Base-by-base conservation (phyloP, 2,888 invertebrate genomes). In the Agriopis aurantiaria region DNA sequence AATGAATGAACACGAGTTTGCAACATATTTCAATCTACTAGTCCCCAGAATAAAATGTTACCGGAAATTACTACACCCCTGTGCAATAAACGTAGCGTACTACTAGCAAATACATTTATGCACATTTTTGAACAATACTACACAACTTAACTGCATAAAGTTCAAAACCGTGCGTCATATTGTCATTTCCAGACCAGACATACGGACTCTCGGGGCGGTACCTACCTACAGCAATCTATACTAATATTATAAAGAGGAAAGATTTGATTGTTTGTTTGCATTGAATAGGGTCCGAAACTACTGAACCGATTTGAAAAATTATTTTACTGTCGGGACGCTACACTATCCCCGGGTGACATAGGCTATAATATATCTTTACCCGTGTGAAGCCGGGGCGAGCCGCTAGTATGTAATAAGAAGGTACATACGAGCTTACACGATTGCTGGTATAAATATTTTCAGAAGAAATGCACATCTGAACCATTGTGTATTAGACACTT, bases 61-160 rank as follows among this genome's bases (percentile, higher is more conserved):
- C 84, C 86, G 91, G 90, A 91, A 91, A 92, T 91, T 88, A 91
- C 88, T 88, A 88, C 84, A 83, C 82, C 82, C 77, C 80, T 82
- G 80, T 77, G 80, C 84, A 84, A 83, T 80, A 82, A 46, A 65
- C 63, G 57, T 59, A 55, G 51, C 17, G 58, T 65, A 57, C 52
- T 67, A 53, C 62, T 62, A 40, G 56, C 51, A 60, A 40, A 45
- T 43, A 60, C 66, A 63, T 55, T 48, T n/a, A 23, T 40, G 9
- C n/a, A 52, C 41, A 14, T 23, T 12, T 49, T 62, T 68, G 49
- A 33, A 69, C 14, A 55, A 11, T 60, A 14, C 10, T 14, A 51
- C 59, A 14, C 60, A 69, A 55, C 7, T 46, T 45, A 4, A 17
- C 14, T 14, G 33, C 7, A 46, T 56, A 65, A 43, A 61, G 56